Percentiles rank a stretch among this genome's conserved stretches.
These are phyloP conservation scores for Montipora capricornis DNA, from an alignment of 64 coral and sea anemone genomes.

Conservation along the genomic window DNA sequence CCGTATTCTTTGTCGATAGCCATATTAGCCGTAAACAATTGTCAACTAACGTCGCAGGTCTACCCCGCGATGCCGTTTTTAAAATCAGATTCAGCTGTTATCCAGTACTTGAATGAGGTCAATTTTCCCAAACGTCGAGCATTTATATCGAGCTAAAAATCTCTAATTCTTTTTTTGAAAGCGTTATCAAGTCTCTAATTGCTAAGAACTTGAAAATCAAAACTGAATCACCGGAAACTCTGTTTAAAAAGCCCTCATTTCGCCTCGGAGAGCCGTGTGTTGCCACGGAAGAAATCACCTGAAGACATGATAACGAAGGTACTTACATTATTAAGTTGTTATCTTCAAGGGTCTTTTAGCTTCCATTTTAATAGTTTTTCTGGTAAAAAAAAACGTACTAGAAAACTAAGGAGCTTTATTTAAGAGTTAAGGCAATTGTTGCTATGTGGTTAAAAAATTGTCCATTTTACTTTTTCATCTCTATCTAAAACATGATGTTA, in stretches of 20 bases:
- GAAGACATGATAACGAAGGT: slow-evolving; percentile 41
- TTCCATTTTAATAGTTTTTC: neutral
- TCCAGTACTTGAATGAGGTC: neutral
- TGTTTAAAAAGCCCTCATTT: neutral
- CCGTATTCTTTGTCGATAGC: slow-evolving; percentile 21
- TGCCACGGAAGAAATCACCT: neutral
- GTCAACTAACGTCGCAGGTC: neutral
- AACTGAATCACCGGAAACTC: neutral
- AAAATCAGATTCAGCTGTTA: neutral
- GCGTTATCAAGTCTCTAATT: neutral
- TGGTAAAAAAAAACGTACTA: too few relatives aligned
- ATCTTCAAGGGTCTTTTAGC: neutral
- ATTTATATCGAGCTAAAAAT: neutral
- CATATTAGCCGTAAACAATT: slow-evolving; percentile 18
- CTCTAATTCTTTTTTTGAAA: neutral
- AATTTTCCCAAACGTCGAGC: neutral
- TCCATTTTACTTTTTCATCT: neutral
- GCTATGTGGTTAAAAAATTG: neutral
- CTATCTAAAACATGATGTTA: neutral
- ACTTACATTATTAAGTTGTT: neutral
- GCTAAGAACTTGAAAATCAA: neutral
- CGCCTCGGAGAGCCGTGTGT: neutral
- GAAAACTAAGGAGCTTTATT: too few relatives aligned
- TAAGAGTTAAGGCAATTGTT: too few relatives aligned
- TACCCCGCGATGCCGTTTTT: slow-evolving; percentile 18